Percentiles rank a stretch among this genome's conserved stretches.
Evolutionary conservation across 2,113 vertebrate species (phyloP).

Genomic region (Pseudorectes ferrugineus): DNA sequence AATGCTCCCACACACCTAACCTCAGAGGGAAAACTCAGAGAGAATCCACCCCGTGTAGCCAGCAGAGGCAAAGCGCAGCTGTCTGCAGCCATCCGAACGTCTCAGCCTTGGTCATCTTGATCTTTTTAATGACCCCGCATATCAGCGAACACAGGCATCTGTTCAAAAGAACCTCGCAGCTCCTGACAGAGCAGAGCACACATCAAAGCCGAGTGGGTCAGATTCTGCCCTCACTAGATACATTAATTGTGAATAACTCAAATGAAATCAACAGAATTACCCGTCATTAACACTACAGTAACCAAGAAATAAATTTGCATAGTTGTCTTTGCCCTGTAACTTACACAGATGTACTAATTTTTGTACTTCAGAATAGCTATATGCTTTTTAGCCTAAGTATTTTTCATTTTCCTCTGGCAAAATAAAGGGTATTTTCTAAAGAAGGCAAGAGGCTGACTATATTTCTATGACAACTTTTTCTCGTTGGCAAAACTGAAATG

Average conservation of each 20-base stretch:
- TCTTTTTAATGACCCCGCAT: conserved; percentile 43
- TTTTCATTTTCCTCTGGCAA: not conserved
- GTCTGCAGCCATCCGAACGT: conserved; percentile 2
- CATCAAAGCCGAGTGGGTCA: conserved; percentile 45
- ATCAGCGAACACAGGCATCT: conserved; percentile 47
- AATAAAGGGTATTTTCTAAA: not conserved
- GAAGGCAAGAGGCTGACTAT: not conserved
- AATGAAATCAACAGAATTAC: conserved; percentile 38
- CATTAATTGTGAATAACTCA: conserved; percentile 21
- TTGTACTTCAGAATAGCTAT: not conserved
- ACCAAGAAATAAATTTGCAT: not conserved
- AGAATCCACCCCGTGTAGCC: not conserved
- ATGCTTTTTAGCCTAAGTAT: not conserved
- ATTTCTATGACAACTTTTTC: not conserved
- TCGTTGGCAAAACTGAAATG: not conserved
- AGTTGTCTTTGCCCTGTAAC: not conserved
- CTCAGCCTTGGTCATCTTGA: conserved; percentile 62
- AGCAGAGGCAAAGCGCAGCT: not conserved
- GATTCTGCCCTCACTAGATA: not conserved
- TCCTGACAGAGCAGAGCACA: conserved; percentile 53
- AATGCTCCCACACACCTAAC: not conserved
- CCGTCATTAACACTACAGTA: not conserved
- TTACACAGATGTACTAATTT: not conserved
- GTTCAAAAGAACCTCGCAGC: conserved; percentile 55
- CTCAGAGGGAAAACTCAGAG: not conserved